Percentiles rank a stretch among this genome's conserved stretches.
Evolutionary conservation across 2,113 vertebrate species (phyloP).

Genomic region (Seriola rivoliana): DNA sequence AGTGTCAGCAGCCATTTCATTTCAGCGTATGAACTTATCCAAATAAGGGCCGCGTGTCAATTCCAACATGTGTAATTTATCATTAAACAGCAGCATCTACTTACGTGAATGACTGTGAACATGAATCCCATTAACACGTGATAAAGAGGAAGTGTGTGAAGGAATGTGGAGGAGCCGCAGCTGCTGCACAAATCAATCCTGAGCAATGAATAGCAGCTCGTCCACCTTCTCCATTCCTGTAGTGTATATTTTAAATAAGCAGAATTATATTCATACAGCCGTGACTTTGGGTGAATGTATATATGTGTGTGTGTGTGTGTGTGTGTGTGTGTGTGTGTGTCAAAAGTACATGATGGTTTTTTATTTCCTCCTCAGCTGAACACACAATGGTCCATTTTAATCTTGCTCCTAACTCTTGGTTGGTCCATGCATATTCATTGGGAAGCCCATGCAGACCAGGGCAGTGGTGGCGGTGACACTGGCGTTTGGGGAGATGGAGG

Average conservation of each 20-base stretch:
- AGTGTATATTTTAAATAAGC: slow-evolving; percentile 30
- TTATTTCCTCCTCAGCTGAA: slow-evolving; percentile 61
- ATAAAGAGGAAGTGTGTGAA: slow-evolving; percentile 53
- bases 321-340: background rate
- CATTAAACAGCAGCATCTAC: slow-evolving; percentile 52
- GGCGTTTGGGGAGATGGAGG: slow-evolving; percentile 41
- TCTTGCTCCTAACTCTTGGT: slow-evolving; percentile 88
- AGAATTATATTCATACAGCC: slow-evolving; percentile 2
- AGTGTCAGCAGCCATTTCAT: slow-evolving; percentile 30
- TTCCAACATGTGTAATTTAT: slow-evolving; percentile 66
- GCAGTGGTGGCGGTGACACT: slow-evolving; percentile 89
- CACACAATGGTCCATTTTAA: slow-evolving; percentile 93
- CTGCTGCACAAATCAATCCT: slow-evolving; percentile 72
- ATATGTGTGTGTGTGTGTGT: background rate
- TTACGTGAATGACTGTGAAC: slow-evolving; percentile 64
- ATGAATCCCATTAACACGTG: slow-evolving; percentile 66
- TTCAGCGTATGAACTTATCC: slow-evolving; percentile 54
- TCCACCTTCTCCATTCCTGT: slow-evolving; percentile 17
- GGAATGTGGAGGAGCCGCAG: slow-evolving; percentile 45
- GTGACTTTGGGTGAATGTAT: background rate
- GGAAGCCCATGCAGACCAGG: slow-evolving; percentile 76
- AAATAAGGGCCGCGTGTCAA: slow-evolving; percentile 59
- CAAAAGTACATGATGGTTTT: background rate
- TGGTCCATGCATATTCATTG: slow-evolving; percentile 94
- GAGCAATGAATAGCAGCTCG: slow-evolving; percentile 17